A percentile compares a stretch with the other conserved stretches of the same genome.
These are phyloP conservation scores for Berghia stephanieae DNA, from an alignment of 1,140 invertebrate genomes.

Conservation along the genomic window DNA sequence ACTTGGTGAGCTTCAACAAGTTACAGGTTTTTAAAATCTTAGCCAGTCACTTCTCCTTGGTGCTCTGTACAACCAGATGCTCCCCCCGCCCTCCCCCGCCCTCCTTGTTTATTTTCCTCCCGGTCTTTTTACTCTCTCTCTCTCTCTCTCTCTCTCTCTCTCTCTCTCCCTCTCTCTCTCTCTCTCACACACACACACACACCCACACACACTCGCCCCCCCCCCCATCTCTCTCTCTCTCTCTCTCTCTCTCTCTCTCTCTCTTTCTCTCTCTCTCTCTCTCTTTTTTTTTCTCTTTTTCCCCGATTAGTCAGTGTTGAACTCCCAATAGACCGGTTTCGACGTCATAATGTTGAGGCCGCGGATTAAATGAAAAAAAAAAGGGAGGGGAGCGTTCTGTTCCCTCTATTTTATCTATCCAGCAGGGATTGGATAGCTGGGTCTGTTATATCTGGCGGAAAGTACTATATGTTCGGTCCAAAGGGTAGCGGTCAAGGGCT, in stretches of 20 bases:
- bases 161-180: neutral
- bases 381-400: too few species aligned
- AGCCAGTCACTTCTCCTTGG: too few species aligned
- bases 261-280: neutral
- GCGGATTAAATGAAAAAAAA: too few species aligned
- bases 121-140: neutral
- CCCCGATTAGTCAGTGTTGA: neutral
- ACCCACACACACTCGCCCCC: neutral
- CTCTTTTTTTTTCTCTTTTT: neutral
- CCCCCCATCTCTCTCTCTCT: neutral
- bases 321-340: too few species aligned
- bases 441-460: too few species aligned
- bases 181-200: neutral
- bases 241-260: neutral
- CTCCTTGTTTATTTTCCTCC: neutral
- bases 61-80: slow-evolving; percentile 5
- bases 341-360: too few species aligned
- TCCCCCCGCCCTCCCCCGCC: slow-evolving; percentile 2
- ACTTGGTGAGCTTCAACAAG: too few species aligned
- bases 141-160: neutral
- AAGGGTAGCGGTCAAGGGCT: too few species aligned
- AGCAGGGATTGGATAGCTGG: too few species aligned
- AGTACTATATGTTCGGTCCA: too few species aligned
- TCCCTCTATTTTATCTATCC: too few species aligned
- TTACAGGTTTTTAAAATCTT: too few species aligned